Evolutionary conservation across 2,888 invertebrate species (phyloP), one percentile per base, ranked within the genome.

Genomic region (Agrenia bidenticulata): DNA sequence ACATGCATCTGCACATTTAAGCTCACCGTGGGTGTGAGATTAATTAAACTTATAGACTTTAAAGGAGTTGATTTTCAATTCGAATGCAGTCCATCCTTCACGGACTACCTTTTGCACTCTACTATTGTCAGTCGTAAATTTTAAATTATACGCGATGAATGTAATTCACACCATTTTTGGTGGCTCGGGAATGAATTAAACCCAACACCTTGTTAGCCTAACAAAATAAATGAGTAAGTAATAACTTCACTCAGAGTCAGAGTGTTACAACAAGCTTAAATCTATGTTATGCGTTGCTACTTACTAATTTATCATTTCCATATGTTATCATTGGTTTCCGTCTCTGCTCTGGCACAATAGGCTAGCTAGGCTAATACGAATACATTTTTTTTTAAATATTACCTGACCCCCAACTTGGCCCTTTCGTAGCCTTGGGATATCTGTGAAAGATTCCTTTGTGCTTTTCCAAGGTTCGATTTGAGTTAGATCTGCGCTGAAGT

Each of bases 341-440:
- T 32, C 11, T 32, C 11, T 32, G 5, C 32, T 32, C 32, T 32
- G 32, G 32, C n/a, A n/a, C n/a, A n/a, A n/a, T n/a, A n/a, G n/a
- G n/a, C n/a, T n/a, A n/a, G 32, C 5, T 32, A 11, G 32, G 32
- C 5, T 7, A 7, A 32, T 32, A 32, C 11, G 5, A 32, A 2
- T 21, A n/a, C 2, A 50, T 32, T n/a, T 32, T 54, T 51, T 32
- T 4, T 7, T 32, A 32, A 32, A 45, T 5, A 5, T 45, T 58
- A 79, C 79, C 77, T 82, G 82, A 4, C 80, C 82, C 4, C 81
- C 82, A 1, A 83, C 78, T 66, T 76, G 77, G 1, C 83, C 83
- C 53, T 77, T 66, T 26, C 78, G 66, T 19, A 83, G 75, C 54
- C 82, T 73, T 0, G 80, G 80, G 24, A 83, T 79, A 70, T 83